These are phyloP conservation scores for Dromius quadrimaculatus DNA, from an alignment of 2,888 invertebrate species.

Conservation along the genomic window DNA sequence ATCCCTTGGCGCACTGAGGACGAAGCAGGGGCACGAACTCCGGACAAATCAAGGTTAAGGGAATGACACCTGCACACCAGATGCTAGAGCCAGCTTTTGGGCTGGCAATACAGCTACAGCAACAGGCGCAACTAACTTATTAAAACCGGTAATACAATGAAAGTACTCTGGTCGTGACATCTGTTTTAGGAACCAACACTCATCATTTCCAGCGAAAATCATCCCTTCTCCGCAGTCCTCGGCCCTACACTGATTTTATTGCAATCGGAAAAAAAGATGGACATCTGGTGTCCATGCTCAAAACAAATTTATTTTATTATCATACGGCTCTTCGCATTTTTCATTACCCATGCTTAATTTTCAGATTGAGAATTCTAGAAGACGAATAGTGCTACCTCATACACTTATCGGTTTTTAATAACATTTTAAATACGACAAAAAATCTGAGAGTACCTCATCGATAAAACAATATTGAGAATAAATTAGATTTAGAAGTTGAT, in stretches of 20 bases:
- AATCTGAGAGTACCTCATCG: too few relatives aligned
- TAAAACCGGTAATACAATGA: slow-evolving; percentile 46
- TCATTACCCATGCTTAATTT: too few relatives aligned
- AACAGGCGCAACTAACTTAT: slow-evolving; percentile 40
- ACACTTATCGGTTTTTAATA: too few relatives aligned
- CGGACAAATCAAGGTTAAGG: slow-evolving; percentile 48
- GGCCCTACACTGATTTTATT: slow-evolving; percentile 21
- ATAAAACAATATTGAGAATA: too few relatives aligned
- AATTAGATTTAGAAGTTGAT: too few relatives aligned
- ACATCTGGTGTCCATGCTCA: neutral
- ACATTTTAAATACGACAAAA: too few relatives aligned
- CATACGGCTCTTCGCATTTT: too few relatives aligned
- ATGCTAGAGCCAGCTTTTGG: slow-evolving; percentile 64
- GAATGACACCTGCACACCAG: slow-evolving; percentile 64
- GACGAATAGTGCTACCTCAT: too few relatives aligned
- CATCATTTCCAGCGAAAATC: slow-evolving; percentile 8
- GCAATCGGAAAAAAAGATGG: neutral
- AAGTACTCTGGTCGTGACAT: slow-evolving; percentile 30
- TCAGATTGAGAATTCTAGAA: too few relatives aligned
- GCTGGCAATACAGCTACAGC: slow-evolving; percentile 53
- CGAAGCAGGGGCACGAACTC: neutral
- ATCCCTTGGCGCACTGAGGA: slow-evolving; percentile 13
- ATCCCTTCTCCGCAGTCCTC: neutral
- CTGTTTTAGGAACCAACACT: slow-evolving; percentile 33
- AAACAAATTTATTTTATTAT: neutral